Evolutionary conservation across 2,113 vertebrate genomes (phyloP).

Genomic region (Gymnarchus niloticus): DNA sequence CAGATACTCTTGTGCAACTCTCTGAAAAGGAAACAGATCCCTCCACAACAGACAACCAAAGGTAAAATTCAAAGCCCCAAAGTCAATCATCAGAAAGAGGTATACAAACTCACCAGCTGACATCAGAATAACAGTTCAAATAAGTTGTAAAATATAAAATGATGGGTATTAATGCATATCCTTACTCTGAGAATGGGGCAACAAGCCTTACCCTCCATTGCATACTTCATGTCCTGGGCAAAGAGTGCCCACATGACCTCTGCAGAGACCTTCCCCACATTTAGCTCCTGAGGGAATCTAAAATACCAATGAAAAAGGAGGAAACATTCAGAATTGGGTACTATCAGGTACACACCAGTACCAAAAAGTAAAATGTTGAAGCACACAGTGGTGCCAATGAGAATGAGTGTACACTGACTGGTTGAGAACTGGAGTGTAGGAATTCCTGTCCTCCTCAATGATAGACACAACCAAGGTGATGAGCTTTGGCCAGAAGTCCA

Average conservation of each 20-base stretch:
- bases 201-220: conserved; percentile 80
- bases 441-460: conserved; percentile 95
- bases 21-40: background rate
- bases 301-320: background rate
- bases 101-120: background rate
- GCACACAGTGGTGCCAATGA: background rate
- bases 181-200: background rate
- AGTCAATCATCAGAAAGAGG: background rate
- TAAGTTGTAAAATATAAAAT: background rate
- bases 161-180: background rate
- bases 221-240: conserved; percentile 96
- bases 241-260: conserved; percentile 98
- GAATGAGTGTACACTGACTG: conserved; percentile 50
- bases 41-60: background rate
- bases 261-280: conserved; percentile 88
- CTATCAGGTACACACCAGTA: background rate
- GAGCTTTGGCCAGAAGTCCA: conserved; percentile 98
- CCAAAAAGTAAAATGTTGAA: background rate
- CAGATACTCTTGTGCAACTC: background rate
- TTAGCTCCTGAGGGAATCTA: conserved; percentile 95
- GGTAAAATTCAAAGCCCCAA: background rate
- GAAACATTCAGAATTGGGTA: background rate
- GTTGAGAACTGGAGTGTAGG: conserved; percentile 89
- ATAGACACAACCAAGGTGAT: conserved; percentile 97
- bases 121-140: background rate